phyloP scores from a whole-genome alignment of 2,113 vertebrate genomes.

The Tyrannus savana region DNA sequence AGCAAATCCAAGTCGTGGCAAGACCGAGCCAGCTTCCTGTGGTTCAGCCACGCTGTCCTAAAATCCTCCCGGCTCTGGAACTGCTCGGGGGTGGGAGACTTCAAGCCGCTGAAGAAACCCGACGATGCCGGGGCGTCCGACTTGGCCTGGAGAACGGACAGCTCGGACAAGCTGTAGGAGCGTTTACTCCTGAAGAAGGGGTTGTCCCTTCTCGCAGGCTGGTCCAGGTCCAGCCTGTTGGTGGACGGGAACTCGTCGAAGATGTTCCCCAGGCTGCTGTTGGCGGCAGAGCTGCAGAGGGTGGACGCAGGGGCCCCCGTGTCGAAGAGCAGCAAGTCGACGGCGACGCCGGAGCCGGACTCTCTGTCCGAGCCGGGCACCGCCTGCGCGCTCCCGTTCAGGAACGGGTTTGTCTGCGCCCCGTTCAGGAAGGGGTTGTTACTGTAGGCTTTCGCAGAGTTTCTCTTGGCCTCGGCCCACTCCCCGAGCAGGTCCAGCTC shows the following conservation, averaged over 20 bases:
- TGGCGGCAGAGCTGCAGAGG: constrained; percentile 17
- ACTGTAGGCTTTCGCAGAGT: constrained; percentile 61
- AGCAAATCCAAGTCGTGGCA: constrained; percentile 94
- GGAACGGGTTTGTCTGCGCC: constrained; percentile 89
- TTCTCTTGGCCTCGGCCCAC: constrained; percentile 71
- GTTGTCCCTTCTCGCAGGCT: constrained; percentile 80
- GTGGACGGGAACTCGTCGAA: constrained; percentile 75
- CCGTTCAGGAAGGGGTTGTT: constrained; percentile 88
- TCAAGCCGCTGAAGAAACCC: constrained; percentile 84
- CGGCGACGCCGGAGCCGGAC: constrained; percentile 34
- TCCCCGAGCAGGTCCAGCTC: constrained; percentile 88
- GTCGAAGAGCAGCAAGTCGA: constrained; percentile 88
- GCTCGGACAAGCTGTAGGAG: constrained; percentile 94
- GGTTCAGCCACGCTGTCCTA: constrained; percentile 91
- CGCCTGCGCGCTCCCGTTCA: constrained; percentile 73
- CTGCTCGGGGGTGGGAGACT: constrained; percentile 91
- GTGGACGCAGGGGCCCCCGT: constrained; percentile 35
- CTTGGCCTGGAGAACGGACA: constrained; percentile 90
- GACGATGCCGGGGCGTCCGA: constrained; percentile 50
- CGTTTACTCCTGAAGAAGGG: constrained; percentile 95
- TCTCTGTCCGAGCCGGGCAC: constrained; percentile 69
- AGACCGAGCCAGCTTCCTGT: constrained; percentile 93
- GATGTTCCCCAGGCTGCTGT: constrained; percentile 74
- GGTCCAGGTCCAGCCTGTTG: constrained; percentile 51
- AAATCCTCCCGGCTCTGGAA: constrained; percentile 97